Conservation (phyloP, 2,888 invertebrate species). For the Perdita meconis region DNA sequence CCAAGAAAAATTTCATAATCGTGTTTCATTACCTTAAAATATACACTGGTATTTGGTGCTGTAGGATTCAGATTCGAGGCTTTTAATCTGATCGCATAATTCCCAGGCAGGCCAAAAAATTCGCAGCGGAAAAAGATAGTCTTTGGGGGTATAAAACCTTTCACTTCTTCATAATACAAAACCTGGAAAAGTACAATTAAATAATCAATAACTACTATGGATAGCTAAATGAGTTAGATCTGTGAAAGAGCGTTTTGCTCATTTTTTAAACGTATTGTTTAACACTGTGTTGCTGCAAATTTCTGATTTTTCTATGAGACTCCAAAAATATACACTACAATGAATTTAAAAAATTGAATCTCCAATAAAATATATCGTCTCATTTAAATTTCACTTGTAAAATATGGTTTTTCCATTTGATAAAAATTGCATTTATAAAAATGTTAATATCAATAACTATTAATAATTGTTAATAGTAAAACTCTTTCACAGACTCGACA, state of each 20-base stretch:
- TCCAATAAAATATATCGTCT: too few species aligned
- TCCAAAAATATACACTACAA: too few species aligned
- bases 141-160: conserved; percentile 89
- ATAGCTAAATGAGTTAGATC: not conserved
- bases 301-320: too few species aligned
- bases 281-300: too few species aligned
- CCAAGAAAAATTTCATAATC: too few species aligned
- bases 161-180: conserved; percentile 91
- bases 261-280: not conserved
- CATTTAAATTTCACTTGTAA: too few species aligned
- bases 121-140: conserved; percentile 89
- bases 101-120: conserved; percentile 92
- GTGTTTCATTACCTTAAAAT: conserved; percentile 88
- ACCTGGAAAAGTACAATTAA: conserved; percentile 84
- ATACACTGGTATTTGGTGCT: conserved; percentile 88
- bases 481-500: too few species aligned
- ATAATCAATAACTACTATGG: not conserved
- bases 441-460: too few species aligned
- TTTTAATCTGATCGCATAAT: conserved; percentile 90
- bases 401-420: too few species aligned
- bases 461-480: too few species aligned
- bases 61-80: conserved; percentile 88
- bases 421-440: too few species aligned
- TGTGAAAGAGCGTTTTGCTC: not conserved
- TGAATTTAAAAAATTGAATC: too few species aligned